phyloP scores from a whole-genome alignment of 2,797 vertebrate genomes.

The Hypotaenidia okinawae region DNA sequence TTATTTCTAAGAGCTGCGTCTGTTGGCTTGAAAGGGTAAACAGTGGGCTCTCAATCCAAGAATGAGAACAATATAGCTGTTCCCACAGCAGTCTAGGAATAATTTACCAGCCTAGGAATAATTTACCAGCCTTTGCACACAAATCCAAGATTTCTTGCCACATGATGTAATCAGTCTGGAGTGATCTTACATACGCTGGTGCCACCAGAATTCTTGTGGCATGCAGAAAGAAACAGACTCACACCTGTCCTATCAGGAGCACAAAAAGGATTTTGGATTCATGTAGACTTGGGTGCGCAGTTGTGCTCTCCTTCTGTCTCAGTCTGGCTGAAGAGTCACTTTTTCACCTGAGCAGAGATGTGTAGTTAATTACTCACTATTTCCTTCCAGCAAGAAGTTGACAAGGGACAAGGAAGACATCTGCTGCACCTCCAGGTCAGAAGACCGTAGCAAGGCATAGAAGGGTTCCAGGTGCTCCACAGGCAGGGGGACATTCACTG shows the following conservation, averaged over 20 bases:
- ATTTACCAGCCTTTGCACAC: not conserved
- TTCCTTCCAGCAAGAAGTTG: slow-evolving; percentile 81
- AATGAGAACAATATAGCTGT: not conserved
- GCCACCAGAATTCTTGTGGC: not conserved
- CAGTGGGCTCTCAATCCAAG: not conserved
- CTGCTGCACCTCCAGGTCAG: slow-evolving; percentile 82
- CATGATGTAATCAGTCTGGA: not conserved
- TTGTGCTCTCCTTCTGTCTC: not conserved
- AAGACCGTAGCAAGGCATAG: slow-evolving; percentile 76
- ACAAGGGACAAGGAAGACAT: slow-evolving; percentile 79
- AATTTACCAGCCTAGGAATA: not conserved
- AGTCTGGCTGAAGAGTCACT: not conserved
- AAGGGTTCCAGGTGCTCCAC: slow-evolving; percentile 79
- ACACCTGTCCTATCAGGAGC: not conserved
- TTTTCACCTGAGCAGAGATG: not conserved
- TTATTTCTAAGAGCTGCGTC: not conserved
- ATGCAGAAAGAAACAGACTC: not conserved
- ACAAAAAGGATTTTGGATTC: not conserved
- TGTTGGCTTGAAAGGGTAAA: not conserved
- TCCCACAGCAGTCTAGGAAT: not conserved
- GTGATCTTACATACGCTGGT: not conserved
- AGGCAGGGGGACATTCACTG: slow-evolving; percentile 77
- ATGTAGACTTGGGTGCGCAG: not conserved
- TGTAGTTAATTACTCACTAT: slow-evolving; percentile 72
- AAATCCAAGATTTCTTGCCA: not conserved